Evolutionary conservation across 1,140 invertebrate genomes (phyloP), one percentile per base, ranked within the genome.

Genomic region (Cheumatopsyche charites): DNA sequence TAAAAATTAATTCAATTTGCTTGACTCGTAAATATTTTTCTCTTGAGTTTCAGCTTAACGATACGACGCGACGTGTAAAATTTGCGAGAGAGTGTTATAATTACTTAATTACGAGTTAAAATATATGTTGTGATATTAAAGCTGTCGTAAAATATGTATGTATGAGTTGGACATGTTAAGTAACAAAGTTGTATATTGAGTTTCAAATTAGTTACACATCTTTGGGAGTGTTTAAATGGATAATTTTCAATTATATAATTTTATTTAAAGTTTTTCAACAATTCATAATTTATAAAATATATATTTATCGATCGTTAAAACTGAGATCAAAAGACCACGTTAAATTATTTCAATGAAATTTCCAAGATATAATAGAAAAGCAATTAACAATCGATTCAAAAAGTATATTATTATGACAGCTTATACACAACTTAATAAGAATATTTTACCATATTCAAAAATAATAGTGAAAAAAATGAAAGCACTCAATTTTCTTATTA

Each of bases 11-110:
- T 47, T n/a, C 43, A 47, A n/a, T n/a, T 47, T 12, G 43, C 13
- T n/a, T 47, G 13, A 36, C 29, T 6, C 55, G 13, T 58, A 58
- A 58, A 58, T 58, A 23, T 58, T 58, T 19, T 52, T 52, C 19
- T 17, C 15, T 52, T n/a, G 47, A 9, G 15, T 19, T 19, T 1
- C 15, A 52, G 15, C 19, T 52, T 52, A 7, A 52, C 47, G 5
- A 52, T 19, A 52, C 29, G 29, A 36, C 29, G 29, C 29, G 29
- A 36, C 29, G 29, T 36, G 29, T 36, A 36, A 36, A 36, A 36
- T 36, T 3, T 36, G 29, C 29, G 29, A 36, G 29, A 36, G 29
- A 36, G 29, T 36, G 29, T 9, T 36, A 36, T 36, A 36, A 36
- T 36, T 36, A 36, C 29, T 36, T 36, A 36, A 36, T 36, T 36